Conservation (phyloP, 2,797 vertebrate species). For the Rhyacichthys aspro region DNA sequence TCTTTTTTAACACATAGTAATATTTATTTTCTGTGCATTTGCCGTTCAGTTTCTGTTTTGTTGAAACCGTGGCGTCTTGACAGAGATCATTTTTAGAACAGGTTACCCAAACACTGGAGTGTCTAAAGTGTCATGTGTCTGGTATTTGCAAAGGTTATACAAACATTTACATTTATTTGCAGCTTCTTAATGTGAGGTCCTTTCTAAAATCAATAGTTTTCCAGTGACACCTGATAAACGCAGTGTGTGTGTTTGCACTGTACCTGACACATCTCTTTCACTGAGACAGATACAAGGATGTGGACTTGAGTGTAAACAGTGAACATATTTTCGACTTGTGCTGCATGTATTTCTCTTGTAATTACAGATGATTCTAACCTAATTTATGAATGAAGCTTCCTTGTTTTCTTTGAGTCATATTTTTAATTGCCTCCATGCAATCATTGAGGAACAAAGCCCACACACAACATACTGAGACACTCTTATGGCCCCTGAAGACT, state of each 20-base stretch:
- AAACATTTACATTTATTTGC: constrained; percentile 50
- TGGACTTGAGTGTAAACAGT: not conserved
- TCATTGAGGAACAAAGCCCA: not conserved
- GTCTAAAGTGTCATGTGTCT: constrained; percentile 18
- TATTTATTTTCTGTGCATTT: too few relatives aligned
- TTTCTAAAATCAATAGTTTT: constrained; percentile 42
- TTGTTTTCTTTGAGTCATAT: too few relatives aligned
- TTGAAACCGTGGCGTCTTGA: not conserved
- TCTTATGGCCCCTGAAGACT: not conserved
- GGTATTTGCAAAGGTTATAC: constrained; percentile 49
- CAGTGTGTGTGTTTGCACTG: constrained; percentile 12
- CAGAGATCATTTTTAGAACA: constrained; percentile 1
- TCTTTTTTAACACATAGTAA: too few relatives aligned
- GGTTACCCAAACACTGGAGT: constrained; percentile 1
- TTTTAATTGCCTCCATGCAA: not conserved
- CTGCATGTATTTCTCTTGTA: too few relatives aligned
- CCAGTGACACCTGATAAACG: constrained; percentile 22
- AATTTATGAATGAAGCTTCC: too few relatives aligned
- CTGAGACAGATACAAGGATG: not conserved
- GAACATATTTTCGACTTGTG: not conserved
- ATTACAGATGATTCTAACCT: too few relatives aligned
- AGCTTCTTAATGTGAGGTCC: not conserved
- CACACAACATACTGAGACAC: not conserved
- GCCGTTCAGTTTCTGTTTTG: not conserved
- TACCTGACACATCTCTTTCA: not conserved